A percentile compares a stretch with the other conserved stretches of the same genome.
Conservation (phyloP, 2,888 invertebrate genomes). For the Lydus trimaculatus region DNA sequence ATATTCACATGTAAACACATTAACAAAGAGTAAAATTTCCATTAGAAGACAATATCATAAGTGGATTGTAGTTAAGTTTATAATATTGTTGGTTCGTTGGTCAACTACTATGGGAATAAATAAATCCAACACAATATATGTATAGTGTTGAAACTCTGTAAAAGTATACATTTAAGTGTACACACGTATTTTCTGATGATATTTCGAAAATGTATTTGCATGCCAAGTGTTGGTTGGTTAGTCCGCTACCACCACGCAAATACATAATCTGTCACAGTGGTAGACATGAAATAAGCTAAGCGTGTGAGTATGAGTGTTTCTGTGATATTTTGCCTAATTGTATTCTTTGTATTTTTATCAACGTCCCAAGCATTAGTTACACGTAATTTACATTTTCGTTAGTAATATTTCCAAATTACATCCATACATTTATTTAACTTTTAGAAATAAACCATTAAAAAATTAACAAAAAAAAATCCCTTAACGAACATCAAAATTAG, state of each 20-base stretch:
- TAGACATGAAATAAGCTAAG: constrained; percentile 45
- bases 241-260: constrained; percentile 49
- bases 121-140: background rate
- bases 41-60: background rate
- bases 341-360: constrained; percentile 43
- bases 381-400: constrained; percentile 36
- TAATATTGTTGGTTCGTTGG: background rate
- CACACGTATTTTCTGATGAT: constrained; percentile 40
- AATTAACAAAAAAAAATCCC: background rate
- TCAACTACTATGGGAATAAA: background rate
- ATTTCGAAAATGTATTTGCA: constrained; percentile 48
- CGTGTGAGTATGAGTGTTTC: constrained; percentile 47
- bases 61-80: background rate
- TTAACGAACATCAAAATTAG: background rate
- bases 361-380: constrained; percentile 43
- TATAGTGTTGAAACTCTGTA: background rate
- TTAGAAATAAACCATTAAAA: background rate
- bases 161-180: background rate
- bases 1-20: too few relatives aligned
- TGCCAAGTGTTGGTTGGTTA: constrained; percentile 34
- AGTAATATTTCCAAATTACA: background rate
- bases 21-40: background rate
- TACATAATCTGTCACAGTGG: constrained; percentile 50
- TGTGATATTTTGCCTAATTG: constrained; percentile 46
- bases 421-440: background rate